phyloP scores from a whole-genome alignment of 2,888 invertebrate genomes.

The Matsumyia berberina region DNA sequence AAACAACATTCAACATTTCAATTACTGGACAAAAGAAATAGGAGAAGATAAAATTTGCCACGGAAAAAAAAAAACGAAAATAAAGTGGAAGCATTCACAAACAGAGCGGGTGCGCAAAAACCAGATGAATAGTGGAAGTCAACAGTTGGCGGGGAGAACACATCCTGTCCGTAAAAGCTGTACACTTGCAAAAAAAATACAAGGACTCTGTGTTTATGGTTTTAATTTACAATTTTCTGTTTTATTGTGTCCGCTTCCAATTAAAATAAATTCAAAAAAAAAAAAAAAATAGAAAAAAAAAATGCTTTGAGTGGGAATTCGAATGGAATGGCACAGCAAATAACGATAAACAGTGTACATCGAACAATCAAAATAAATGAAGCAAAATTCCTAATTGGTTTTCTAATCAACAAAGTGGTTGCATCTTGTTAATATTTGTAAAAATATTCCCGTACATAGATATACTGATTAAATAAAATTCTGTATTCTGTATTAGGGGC shows the following conservation, averaged over 20 bases:
- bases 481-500: too few species aligned
- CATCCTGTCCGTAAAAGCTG: slow-evolving; percentile 17
- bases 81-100: neutral
- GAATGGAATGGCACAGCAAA: neutral
- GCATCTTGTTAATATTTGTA: too few species aligned
- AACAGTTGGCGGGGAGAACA: neutral
- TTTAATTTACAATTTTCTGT: slow-evolving; percentile 40
- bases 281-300: too few species aligned
- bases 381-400: too few species aligned
- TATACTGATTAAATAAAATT: too few species aligned
- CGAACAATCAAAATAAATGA: too few species aligned
- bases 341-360: too few species aligned
- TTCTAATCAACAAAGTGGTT: neutral
- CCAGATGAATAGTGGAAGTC: slow-evolving; percentile 9
- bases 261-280: neutral
- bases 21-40: slow-evolving; percentile 39
- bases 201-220: slow-evolving; percentile 38
- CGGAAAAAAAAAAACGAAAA: neutral
- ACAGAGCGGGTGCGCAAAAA: slow-evolving; percentile 8
- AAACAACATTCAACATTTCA: slow-evolving; percentile 50
- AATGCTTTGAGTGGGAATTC: neutral
- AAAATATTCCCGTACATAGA: too few species aligned
- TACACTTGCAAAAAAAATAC: slow-evolving; percentile 8
- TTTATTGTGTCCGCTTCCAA: slow-evolving; percentile 19
- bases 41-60: slow-evolving; percentile 30